phyloP scores from a whole-genome alignment of 1,140 invertebrate species.

The Hesperophylax magnus region DNA sequence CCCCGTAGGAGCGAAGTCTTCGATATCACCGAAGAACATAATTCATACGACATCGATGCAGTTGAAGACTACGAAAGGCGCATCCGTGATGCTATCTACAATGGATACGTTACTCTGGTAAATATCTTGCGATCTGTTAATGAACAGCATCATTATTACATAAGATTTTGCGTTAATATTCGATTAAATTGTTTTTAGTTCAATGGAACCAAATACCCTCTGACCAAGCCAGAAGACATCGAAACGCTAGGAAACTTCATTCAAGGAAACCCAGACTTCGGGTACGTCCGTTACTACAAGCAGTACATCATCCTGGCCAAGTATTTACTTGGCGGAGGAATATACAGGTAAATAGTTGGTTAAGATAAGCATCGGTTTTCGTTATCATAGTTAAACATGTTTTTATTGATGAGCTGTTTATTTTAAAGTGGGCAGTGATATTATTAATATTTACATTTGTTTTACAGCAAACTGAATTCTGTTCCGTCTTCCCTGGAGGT shows the following conservation, averaged over 20 bases:
- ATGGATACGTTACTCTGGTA: slow-evolving; percentile 72
- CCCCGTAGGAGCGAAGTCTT: slow-evolving; percentile 67
- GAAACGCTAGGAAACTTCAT: slow-evolving; percentile 72
- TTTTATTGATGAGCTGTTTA: too few relatives aligned
- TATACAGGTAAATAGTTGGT: not conserved
- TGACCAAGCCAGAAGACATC: slow-evolving; percentile 71
- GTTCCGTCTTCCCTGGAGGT: slow-evolving; percentile 64
- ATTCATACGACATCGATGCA: slow-evolving; percentile 66
- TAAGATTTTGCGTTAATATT: not conserved
- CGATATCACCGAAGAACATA: slow-evolving; percentile 69
- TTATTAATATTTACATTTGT: too few relatives aligned
- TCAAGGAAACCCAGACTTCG: slow-evolving; percentile 72
- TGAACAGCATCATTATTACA: not conserved
- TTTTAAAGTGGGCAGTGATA: too few relatives aligned
- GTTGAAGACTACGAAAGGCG: slow-evolving; percentile 73
- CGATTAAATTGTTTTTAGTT: slow-evolving; percentile 38
- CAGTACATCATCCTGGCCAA: slow-evolving; percentile 59
- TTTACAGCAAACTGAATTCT: slow-evolving; percentile 28
- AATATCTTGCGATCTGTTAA: not conserved
- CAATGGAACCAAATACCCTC: slow-evolving; percentile 67
- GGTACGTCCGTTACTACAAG: slow-evolving; percentile 62
- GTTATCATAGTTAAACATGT: too few relatives aligned
- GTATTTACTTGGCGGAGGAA: slow-evolving; percentile 36
- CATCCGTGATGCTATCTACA: slow-evolving; percentile 76
- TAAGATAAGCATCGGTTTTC: too few relatives aligned